Conservation (phyloP, 1,140 invertebrate genomes). For the Heliconius melpomene region DNA sequence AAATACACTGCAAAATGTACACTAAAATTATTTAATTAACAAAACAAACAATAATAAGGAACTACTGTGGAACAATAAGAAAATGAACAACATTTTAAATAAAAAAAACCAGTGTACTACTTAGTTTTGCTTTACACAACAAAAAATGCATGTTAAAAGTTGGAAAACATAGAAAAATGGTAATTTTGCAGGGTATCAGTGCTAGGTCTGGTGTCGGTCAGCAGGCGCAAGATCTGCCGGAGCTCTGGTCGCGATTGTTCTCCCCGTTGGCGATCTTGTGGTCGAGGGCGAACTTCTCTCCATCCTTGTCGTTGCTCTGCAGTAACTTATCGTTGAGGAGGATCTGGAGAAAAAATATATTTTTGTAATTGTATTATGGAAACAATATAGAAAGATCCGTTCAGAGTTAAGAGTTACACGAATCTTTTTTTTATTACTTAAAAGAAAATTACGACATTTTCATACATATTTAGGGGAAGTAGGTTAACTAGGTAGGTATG, state of each 20-base stretch:
- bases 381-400: too few relatives aligned
- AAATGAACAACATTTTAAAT: too few relatives aligned
- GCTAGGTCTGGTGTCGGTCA: slow-evolving; percentile 72
- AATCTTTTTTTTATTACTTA: too few relatives aligned
- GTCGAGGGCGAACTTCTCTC: slow-evolving; percentile 84
- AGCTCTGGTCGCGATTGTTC: slow-evolving; percentile 71
- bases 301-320: slow-evolving; percentile 83
- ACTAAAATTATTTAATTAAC: background rate
- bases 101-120: too few relatives aligned
- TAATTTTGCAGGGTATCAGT: slow-evolving; percentile 3
- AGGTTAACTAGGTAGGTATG: too few relatives aligned
- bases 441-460: too few relatives aligned
- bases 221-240: slow-evolving; percentile 84
- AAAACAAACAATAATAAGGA: too few relatives aligned
- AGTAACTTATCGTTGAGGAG: slow-evolving; percentile 86
- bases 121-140: background rate
- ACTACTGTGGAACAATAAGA: too few relatives aligned
- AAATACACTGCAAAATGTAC: background rate
- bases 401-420: too few relatives aligned
- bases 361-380: background rate
- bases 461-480: too few relatives aligned
- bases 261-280: slow-evolving; percentile 80
- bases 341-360: slow-evolving; percentile 78
- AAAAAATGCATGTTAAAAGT: background rate
- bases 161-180: background rate